Conservation (phyloP, 2,113 vertebrate species). For the Cricetomys ansorgei region DNA sequence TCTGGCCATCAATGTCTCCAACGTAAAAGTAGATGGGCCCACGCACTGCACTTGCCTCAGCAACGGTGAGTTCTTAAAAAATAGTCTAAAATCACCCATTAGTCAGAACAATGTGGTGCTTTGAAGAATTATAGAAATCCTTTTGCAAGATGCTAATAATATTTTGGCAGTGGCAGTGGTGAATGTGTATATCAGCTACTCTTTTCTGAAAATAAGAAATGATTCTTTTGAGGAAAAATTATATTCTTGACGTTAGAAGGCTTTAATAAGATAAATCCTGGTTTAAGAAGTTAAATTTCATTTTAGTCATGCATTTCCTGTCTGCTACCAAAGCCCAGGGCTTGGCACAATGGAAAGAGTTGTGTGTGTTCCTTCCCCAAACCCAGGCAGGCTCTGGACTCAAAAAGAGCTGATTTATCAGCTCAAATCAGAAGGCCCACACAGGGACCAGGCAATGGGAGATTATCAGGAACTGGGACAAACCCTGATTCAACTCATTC, state of each 20-base stretch:
- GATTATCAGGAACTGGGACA: background rate
- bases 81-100: conserved; percentile 51
- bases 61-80: background rate
- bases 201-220: conserved; percentile 57
- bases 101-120: background rate
- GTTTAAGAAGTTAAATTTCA: conserved; percentile 35
- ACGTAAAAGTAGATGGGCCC: background rate
- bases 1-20: background rate
- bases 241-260: conserved; percentile 44
- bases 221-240: conserved; percentile 54
- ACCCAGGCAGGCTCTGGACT: background rate
- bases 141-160: conserved; percentile 51
- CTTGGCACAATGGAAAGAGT: background rate
- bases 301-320: background rate
- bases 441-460: background rate
- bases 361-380: background rate
- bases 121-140: conserved; percentile 1
- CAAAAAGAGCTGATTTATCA: background rate
- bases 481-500: background rate
- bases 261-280: conserved; percentile 48
- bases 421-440: background rate
- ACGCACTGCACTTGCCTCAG: fast-evolving
- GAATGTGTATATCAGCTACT: background rate
- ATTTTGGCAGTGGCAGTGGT: conserved; percentile 66
- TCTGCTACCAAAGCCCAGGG: background rate